Evolutionary conservation across 92 coral and sea anemone species (phyloP), one percentile per base, ranked within the genome.

Genomic region (Anthopleura xanthogrammica): DNA sequence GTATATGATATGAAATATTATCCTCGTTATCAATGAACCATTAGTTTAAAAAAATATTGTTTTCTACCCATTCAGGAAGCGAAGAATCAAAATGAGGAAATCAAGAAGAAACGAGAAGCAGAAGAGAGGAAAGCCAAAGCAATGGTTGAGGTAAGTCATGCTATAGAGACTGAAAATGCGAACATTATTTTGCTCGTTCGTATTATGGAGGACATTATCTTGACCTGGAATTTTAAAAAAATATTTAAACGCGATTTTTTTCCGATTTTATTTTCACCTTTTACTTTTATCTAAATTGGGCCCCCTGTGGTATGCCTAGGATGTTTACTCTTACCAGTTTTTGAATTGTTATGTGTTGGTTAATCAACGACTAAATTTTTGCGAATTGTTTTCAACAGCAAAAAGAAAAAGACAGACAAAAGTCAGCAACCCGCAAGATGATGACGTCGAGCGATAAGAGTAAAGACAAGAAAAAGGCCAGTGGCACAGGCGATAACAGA

Each of bases 331-430:
- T 29, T 29, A 1, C 36, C 36, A 29, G 36, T 29, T 29, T 29
- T 9, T 0, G 7, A 46, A 5, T 46, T 46, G 50, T 5, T 46
- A 46, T 46, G 50, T 46, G 5, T 9, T 46, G 50, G 5, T 46
- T 46, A 9, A 5, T 5, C 50, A 9, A 46, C 9, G 16, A 10
- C 46, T 19, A 23, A 36, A 12, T 13, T 22, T 36, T 23, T 46
- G 19, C 46, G 9, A 41, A 73, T 39, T 36, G 4, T 39, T 79
- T 40, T 36, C 41, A 24, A 20, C 90, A 93, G 99, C 97, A 92
- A 94, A 94, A 94, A 77, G 99, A 97, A 79, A 83, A 98, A 90
- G 99, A 97, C 80, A 85, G 99, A 14, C 99, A 97, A 75, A 97
- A 95, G 57, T 90, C 92, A 6, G 98, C 95, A 3, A 95, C 97